Conservation (phyloP, 2,113 vertebrate genomes). For the Tenebrosternarchus preto region DNA sequence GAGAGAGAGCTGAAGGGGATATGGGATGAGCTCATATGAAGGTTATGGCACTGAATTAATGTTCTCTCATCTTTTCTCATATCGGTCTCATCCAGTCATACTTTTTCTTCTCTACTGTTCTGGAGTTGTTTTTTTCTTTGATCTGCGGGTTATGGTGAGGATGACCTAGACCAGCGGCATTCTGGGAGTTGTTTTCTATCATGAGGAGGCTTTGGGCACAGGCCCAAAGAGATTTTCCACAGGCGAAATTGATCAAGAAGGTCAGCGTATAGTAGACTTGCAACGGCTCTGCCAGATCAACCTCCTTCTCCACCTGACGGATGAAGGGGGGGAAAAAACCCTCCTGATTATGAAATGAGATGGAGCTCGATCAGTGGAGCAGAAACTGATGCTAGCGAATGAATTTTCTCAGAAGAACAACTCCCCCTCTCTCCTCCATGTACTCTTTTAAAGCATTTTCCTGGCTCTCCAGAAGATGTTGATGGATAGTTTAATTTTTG, state of each 20-base stretch:
- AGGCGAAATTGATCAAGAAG: too few relatives aligned
- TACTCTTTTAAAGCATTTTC: background rate
- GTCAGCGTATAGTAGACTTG: too few relatives aligned
- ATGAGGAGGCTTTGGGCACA: too few relatives aligned
- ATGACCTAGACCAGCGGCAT: too few relatives aligned
- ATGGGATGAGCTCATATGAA: slow-evolving; percentile 68
- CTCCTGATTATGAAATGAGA: too few relatives aligned
- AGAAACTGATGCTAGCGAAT: background rate
- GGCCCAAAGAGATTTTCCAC: too few relatives aligned
- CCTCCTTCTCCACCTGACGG: too few relatives aligned
- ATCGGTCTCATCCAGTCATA: slow-evolving; percentile 10
- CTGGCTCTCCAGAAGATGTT: slow-evolving; percentile 25
- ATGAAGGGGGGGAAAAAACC: too few relatives aligned
- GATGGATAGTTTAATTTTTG: slow-evolving; percentile 56
- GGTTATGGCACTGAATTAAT: slow-evolving; percentile 71
- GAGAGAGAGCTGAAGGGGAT: slow-evolving; percentile 23
- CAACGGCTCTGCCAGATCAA: too few relatives aligned
- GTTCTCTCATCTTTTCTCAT: background rate
- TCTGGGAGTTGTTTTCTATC: too few relatives aligned
- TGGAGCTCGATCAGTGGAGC: background rate
- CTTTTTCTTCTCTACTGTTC: background rate
- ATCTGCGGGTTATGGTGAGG: too few relatives aligned
- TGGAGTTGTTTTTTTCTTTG: background rate
- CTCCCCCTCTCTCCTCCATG: too few relatives aligned
- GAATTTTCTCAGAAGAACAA: slow-evolving; percentile 16